These are phyloP conservation scores for Adrianichthys oophorus DNA, from an alignment of 2,797 vertebrate genomes.

Conservation along the genomic window DNA sequence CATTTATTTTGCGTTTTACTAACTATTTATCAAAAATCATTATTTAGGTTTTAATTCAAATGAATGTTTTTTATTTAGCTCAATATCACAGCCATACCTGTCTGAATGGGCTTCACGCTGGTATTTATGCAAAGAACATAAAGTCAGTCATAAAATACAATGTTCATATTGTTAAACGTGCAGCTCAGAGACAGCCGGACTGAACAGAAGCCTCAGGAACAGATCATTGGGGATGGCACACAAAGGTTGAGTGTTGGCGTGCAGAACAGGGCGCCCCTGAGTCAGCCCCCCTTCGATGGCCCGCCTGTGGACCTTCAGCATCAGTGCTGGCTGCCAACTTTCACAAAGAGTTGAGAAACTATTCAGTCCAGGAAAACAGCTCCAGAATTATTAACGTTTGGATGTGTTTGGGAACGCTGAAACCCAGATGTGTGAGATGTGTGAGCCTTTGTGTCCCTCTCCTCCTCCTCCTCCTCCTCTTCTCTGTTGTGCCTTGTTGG, in stretches of 20 bases:
- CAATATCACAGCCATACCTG: too few species aligned
- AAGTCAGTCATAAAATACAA: too few species aligned
- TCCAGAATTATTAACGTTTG: constrained; percentile 37
- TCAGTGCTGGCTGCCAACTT: constrained; percentile 51
- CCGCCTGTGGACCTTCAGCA: constrained; percentile 29
- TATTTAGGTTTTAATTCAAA: background rate
- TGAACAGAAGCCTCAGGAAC: constrained; percentile 26
- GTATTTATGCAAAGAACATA: too few species aligned
- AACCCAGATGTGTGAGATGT: constrained; percentile 19
- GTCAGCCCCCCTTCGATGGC: constrained; percentile 27
- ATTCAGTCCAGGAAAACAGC: constrained; percentile 38
- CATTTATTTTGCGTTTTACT: too few species aligned
- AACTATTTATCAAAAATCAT: too few species aligned
- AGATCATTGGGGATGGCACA: constrained; percentile 29
- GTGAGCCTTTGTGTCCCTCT: constrained; percentile 17
- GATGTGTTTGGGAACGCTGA: constrained; percentile 44
- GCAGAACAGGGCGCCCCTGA: constrained; percentile 55
- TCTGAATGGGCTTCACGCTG: too few species aligned
- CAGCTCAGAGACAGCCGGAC: background rate
- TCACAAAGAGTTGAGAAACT: constrained; percentile 56
- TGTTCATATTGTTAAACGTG: background rate
- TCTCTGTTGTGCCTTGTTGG: constrained; percentile 26
- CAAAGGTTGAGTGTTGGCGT: constrained; percentile 46
- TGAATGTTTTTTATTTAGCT: too few species aligned
- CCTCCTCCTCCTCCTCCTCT: background rate